Percentiles rank a stretch among this genome's conserved stretches.
Conservation (phyloP, 2,888 invertebrate species). For the Trissoscelio sp. region DNA sequence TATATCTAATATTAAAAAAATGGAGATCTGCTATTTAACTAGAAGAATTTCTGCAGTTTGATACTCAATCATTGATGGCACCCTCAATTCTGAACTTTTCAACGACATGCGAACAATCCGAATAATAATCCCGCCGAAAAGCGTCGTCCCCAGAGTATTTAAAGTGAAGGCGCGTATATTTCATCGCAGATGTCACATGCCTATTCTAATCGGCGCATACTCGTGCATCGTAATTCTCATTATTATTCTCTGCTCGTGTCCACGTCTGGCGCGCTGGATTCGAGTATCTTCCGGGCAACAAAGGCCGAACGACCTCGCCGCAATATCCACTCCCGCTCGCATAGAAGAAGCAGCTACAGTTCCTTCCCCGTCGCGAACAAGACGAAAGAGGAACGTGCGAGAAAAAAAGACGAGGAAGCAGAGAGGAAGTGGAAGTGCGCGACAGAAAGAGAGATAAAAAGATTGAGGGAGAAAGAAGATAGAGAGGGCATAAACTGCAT, state of each 20-base stretch:
- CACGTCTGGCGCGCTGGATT: constrained; percentile 41
- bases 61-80: too few species aligned
- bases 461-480: constrained; percentile 7
- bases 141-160: not conserved
- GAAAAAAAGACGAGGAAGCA: constrained; percentile 42
- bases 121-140: not conserved
- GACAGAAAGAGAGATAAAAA: constrained; percentile 6
- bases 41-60: too few species aligned
- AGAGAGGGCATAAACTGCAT: constrained; percentile 3
- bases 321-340: constrained; percentile 42
- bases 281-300: constrained; percentile 65
- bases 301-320: constrained; percentile 58
- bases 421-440: constrained; percentile 34
- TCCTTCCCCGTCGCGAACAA: constrained; percentile 40
- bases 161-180: constrained; percentile 26
- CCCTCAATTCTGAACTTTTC: too few species aligned
- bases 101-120: constrained; percentile 30
- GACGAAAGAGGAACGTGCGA: constrained; percentile 47
- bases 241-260: constrained; percentile 61
- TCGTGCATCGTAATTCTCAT: constrained; percentile 62
- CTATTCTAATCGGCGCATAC: constrained; percentile 59
- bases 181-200: constrained; percentile 47
- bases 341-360: constrained; percentile 54
- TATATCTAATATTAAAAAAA: too few species aligned
- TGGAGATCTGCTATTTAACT: too few species aligned